Evolutionary conservation across 2,888 invertebrate species (phyloP).

Genomic region (Cepaea hortensis): DNA sequence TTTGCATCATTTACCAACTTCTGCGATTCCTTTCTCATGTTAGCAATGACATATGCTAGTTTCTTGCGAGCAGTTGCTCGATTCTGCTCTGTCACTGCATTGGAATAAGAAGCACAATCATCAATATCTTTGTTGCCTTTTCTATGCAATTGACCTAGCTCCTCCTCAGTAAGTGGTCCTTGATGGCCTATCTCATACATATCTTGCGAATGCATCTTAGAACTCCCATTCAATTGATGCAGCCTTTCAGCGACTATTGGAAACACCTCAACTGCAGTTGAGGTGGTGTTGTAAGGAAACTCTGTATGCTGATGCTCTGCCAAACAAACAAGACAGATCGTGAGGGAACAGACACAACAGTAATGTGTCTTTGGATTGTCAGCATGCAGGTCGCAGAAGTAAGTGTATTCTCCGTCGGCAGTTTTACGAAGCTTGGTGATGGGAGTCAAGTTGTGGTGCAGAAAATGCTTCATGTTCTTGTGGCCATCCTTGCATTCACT

Average conservation of each 20-base stretch:
- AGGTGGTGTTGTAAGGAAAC: neutral
- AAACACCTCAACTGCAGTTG: neutral
- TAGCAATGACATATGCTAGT: conserved; percentile 8
- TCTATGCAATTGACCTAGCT: conserved; percentile 27
- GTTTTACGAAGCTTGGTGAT: conserved; percentile 29
- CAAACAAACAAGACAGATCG: conserved; percentile 21
- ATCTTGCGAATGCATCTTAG: conserved; percentile 34
- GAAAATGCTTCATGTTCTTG: conserved; percentile 39
- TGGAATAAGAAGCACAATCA: conserved; percentile 40
- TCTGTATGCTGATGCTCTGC: conserved; percentile 38
- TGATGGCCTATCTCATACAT: conserved; percentile 13
- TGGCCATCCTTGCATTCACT: conserved; percentile 35
- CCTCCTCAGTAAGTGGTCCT: neutral
- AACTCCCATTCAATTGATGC: conserved; percentile 40
- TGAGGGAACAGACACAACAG: conserved; percentile 27
- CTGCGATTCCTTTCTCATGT: conserved; percentile 13
- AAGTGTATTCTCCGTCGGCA: conserved; percentile 27
- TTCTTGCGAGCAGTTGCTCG: conserved; percentile 14
- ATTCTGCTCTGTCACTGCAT: conserved; percentile 41
- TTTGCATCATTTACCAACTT: neutral
- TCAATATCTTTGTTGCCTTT: conserved; percentile 28
- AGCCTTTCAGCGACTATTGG: conserved; percentile 33
- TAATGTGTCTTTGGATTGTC: conserved; percentile 19
- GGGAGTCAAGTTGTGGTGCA: conserved; percentile 24
- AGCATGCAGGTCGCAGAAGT: conserved; percentile 33